These are phyloP conservation scores for Phalanger gymnotis DNA, from an alignment of 2,797 vertebrate genomes.

Conservation along the genomic window DNA sequence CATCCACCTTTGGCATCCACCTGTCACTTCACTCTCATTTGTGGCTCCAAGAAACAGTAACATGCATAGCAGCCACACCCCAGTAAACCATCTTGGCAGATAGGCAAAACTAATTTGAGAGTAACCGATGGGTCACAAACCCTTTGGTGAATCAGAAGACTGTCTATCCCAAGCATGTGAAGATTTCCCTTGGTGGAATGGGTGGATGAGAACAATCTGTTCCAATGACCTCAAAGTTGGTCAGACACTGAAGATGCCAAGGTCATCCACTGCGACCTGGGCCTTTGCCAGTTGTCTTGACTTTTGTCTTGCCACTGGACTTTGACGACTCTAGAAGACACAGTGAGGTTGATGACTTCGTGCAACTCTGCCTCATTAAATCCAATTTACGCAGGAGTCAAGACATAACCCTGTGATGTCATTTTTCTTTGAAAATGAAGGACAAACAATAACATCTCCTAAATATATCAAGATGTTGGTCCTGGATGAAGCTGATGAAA, in stretches of 20 bases:
- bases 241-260: not conserved
- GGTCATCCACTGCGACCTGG: not conserved
- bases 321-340: not conserved
- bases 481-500: conserved; percentile 89
- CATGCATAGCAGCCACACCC: not conserved
- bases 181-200: not conserved
- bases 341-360: not conserved
- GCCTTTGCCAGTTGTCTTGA: not conserved
- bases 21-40: not conserved
- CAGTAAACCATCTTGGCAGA: not conserved
- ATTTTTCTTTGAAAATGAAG: not conserved
- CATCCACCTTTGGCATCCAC: not conserved
- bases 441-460: conserved; percentile 71
- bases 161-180: not conserved
- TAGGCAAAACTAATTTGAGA: not conserved
- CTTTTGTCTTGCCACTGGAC: not conserved
- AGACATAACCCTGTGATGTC: not conserved
- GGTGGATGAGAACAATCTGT: not conserved
- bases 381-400: not conserved
- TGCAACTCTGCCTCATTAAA: not conserved
- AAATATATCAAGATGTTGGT: conserved; percentile 90
- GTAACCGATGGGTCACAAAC: not conserved
- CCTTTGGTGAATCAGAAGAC: not conserved
- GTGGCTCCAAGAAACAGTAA: not conserved
- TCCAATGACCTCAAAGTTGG: not conserved